Evolutionary conservation across 1,140 invertebrate species (phyloP).

Genomic region (Cydia splendana): DNA sequence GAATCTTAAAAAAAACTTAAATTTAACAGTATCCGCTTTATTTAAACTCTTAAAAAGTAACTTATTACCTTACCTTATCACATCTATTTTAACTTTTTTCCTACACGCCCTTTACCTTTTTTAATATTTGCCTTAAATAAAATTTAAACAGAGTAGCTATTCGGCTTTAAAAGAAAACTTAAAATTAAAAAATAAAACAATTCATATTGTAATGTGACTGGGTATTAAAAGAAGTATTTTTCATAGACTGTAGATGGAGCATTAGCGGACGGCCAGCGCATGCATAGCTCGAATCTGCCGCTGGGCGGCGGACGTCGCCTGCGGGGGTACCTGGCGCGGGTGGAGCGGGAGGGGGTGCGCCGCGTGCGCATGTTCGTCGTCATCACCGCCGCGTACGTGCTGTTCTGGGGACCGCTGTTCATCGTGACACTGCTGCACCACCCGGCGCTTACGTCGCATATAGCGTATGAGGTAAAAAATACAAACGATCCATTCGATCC

Average conservation of each 20-base stretch:
- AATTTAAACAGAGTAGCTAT: not conserved
- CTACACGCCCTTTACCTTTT: not conserved
- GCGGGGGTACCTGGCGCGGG: slow-evolving; percentile 87
- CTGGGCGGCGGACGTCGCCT: slow-evolving; percentile 88
- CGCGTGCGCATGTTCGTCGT: slow-evolving; percentile 92
- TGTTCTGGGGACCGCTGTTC: slow-evolving; percentile 95
- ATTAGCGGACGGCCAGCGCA: slow-evolving; percentile 60
- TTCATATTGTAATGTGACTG: not conserved
- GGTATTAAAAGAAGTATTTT: slow-evolving; percentile 13
- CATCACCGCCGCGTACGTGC: slow-evolving; percentile 90
- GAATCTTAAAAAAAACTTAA: not conserved
- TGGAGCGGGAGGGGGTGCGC: slow-evolving; percentile 89
- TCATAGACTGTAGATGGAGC: slow-evolving; percentile 72
- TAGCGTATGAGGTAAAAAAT: slow-evolving; percentile 85
- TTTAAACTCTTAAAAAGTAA: not conserved
- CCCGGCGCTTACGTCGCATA: slow-evolving; percentile 85
- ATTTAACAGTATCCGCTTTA: not conserved
- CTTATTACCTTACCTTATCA: not conserved
- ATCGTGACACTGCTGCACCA: slow-evolving; percentile 89
- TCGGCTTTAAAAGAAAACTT: not conserved
- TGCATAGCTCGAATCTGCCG: slow-evolving; percentile 69
- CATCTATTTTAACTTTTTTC: not conserved
- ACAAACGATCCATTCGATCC: not conserved
- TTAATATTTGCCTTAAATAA: not conserved
- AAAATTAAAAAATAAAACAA: not conserved